These are phyloP conservation scores for Bradynema listronoti DNA, from an alignment of 1,140 invertebrate species.

Conservation along the genomic window DNA sequence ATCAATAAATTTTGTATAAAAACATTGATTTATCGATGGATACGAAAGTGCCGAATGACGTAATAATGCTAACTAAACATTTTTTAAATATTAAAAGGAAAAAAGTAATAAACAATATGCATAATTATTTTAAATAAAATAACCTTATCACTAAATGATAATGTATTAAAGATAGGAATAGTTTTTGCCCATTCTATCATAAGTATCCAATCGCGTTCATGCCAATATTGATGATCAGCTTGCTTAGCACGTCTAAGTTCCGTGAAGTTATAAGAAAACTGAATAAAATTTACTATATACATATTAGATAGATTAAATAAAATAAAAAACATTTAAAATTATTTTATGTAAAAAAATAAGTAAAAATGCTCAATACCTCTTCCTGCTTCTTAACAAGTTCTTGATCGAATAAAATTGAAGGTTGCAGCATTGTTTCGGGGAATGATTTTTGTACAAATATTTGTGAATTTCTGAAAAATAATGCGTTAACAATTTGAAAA, in stretches of 20 bases:
- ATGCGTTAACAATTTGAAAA: too few species aligned
- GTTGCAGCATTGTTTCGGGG: slow-evolving; percentile 16
- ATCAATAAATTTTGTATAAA: slow-evolving; percentile 51
- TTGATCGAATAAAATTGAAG: slow-evolving; percentile 28
- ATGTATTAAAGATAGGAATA: slow-evolving; percentile 42
- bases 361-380: neutral
- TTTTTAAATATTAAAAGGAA: slow-evolving; percentile 14
- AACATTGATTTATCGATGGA: slow-evolving; percentile 56
- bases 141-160: slow-evolving; percentile 50
- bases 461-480: slow-evolving; percentile 28
- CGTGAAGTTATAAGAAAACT: slow-evolving; percentile 9
- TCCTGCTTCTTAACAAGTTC: slow-evolving; percentile 32
- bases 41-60: slow-evolving; percentile 57
- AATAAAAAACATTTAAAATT: too few species aligned
- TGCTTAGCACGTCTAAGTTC: slow-evolving; percentile 29
- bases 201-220: slow-evolving; percentile 53
- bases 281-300: slow-evolving; percentile 10
- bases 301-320: too few species aligned
- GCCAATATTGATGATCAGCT: slow-evolving; percentile 51
- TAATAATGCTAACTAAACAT: slow-evolving; percentile 48
- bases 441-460: slow-evolving; percentile 29
- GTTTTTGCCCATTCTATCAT: slow-evolving; percentile 58
- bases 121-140: slow-evolving; percentile 17
- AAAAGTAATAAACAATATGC: too few species aligned
- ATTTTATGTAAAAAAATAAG: too few species aligned